Percentiles rank a stretch among this genome's conserved stretches.
Conservation (phyloP, 2,113 vertebrate genomes). For the Ciconia stormi region DNA sequence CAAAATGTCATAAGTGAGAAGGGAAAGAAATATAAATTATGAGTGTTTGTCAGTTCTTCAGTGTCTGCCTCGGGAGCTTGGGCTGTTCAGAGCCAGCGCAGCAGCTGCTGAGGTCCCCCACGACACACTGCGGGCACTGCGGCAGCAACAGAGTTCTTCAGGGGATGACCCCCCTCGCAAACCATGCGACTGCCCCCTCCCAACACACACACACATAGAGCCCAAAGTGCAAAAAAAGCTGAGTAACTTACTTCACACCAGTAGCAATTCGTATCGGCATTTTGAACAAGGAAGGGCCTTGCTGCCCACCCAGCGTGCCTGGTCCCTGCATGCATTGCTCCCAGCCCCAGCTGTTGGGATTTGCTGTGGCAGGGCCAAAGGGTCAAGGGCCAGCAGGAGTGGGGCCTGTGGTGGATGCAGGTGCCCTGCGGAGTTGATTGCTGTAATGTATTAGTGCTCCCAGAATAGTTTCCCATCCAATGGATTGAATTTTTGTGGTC, state of each 20-base stretch:
- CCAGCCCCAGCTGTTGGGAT: background rate
- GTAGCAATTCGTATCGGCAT: accelerated
- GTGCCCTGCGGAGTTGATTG: background rate
- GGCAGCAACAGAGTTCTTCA: accelerated
- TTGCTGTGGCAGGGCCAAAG: background rate
- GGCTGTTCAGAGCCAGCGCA: background rate
- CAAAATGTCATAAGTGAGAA: accelerated
- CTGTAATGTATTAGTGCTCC: background rate
- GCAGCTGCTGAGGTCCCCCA: background rate
- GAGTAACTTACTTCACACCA: too few species aligned
- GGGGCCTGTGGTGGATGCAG: background rate
- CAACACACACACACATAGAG: accelerated
- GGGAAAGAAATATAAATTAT: background rate
- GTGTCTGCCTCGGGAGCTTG: accelerated
- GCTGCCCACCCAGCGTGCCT: accelerated
- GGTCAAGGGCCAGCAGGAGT: background rate
- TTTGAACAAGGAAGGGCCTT: background rate
- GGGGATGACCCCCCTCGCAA: accelerated
- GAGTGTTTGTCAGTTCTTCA: background rate
- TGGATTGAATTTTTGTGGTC: background rate
- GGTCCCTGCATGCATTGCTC: accelerated
- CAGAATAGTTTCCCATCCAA: background rate
- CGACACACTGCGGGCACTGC: accelerated
- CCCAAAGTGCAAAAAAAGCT: too few species aligned
- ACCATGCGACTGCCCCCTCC: accelerated